Base-by-base conservation (phyloP, 2,888 invertebrate species). In the Trilocha varians region DNA sequence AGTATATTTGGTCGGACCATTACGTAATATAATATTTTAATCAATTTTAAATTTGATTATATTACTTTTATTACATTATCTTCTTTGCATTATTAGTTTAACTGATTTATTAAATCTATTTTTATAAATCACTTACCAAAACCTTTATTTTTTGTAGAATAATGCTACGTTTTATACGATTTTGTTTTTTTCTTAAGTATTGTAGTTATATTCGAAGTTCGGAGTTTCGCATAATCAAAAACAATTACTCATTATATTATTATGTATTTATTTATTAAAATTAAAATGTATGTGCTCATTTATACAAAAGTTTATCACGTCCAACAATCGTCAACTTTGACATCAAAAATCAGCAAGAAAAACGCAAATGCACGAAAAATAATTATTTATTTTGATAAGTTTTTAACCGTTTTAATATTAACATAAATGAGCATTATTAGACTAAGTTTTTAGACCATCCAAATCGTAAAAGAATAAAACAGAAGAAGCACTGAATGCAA, bases 401-500 rank as follows among this genome's bases (percentile, higher is more conserved):
- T 9, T 9, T 25, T 3, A 11, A 4, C 25, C 25, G 25, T n/a
- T n/a, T n/a, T n/a, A 25, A 25, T 2, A 16, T 16, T n/a, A 15
- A 15, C 16, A 36, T 25, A 5, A 25, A 25, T 25, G 25, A 18
- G 18, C 18, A 18, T 18, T 18, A 25, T 25, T 25, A 25, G 25
- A 3, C 11, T 25, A 25, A 25, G 25, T 25, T 25, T 25, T 25
- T 25, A 25, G 25, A 25, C 25, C 25, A 25, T 25, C 25, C 6
- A 25, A 25, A 25, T 25, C 25, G 11, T 25, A 9, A 58, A 65
- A 62, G 57, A 46, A 34, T 47, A 49, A 59, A 65, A 72, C 70
- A 75, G 64, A 72, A 73, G 72, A 74, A 78, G 84, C 84, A 84
- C 84, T 84, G 82, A 80, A 70, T 73, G 70, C 62, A 76, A 83